phyloP scores from a whole-genome alignment of 2,888 invertebrate genomes.

The Nysson spinosus region DNA sequence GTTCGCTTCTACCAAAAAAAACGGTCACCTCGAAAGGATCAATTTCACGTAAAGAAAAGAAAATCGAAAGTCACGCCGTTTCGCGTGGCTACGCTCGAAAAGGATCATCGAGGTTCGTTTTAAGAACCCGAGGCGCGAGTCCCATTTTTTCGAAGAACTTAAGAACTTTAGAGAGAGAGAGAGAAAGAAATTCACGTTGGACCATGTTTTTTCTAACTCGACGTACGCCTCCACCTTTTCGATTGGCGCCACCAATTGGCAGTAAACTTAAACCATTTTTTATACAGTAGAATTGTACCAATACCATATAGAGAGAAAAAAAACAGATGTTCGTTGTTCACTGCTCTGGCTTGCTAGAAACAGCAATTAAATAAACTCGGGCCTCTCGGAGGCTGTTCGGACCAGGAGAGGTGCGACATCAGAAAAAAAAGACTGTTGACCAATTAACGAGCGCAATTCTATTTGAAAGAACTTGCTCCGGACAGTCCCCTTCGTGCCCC shows the following conservation, averaged over 20 bases:
- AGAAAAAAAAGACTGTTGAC: constrained; percentile 38
- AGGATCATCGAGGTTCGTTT: neutral
- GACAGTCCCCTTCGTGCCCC: constrained; percentile 63
- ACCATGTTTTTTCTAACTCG: neutral
- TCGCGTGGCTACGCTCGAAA: constrained; percentile 8
- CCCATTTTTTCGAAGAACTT: neutral
- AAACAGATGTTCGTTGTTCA: constrained; percentile 69
- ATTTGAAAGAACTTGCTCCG: constrained; percentile 52
- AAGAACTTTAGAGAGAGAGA: too few species aligned
- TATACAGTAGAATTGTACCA: constrained; percentile 72
- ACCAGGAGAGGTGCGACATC: constrained; percentile 45
- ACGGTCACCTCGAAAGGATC: constrained; percentile 36
- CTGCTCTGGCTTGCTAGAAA: constrained; percentile 73
- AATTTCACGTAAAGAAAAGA: constrained; percentile 29
- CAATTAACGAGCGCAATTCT: constrained; percentile 49
- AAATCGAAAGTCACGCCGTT: constrained; percentile 35
- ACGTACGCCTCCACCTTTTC: constrained; percentile 23
- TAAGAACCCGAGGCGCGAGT: too few species aligned
- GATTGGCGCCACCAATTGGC: constrained; percentile 26
- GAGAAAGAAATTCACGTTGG: too few species aligned
- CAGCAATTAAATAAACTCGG: constrained; percentile 61
- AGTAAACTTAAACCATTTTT: constrained; percentile 56
- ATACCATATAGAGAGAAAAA: constrained; percentile 65
- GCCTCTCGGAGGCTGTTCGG: constrained; percentile 64
- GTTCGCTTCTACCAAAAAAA: constrained; percentile 66